phyloP scores from a whole-genome alignment of 1,140 invertebrate species.

The Lepidurus packardi region DNA sequence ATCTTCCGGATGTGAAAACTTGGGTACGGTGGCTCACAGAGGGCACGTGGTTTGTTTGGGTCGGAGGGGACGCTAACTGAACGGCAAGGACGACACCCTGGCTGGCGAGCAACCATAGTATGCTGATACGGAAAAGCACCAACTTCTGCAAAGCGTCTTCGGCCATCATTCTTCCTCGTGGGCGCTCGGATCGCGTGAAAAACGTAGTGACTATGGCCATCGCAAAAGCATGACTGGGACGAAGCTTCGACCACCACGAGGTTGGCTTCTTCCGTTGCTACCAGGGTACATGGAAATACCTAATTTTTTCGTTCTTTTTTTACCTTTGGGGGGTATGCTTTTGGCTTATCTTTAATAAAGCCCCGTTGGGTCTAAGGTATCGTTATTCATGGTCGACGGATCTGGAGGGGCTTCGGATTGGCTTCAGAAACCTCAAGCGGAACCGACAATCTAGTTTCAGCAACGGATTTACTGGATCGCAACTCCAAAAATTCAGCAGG shows the following conservation, averaged over 20 bases:
- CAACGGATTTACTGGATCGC: background rate
- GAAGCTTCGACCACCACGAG: background rate
- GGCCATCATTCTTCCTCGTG: background rate
- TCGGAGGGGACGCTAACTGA: background rate
- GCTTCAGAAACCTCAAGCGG: too few species aligned
- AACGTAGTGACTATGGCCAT: constrained; percentile 17
- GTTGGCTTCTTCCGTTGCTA: background rate
- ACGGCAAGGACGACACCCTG: background rate
- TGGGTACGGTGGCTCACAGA: background rate
- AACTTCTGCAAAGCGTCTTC: background rate
- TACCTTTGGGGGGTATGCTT: background rate
- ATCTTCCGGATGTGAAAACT: background rate
- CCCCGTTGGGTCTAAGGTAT: constrained; percentile 32
- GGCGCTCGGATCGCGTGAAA: background rate
- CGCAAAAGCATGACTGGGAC: constrained; percentile 13
- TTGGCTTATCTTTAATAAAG: constrained; percentile 27
- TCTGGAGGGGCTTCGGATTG: background rate
- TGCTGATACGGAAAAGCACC: background rate
- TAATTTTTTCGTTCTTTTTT: constrained; percentile 16
- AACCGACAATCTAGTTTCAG: too few species aligned
- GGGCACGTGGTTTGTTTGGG: background rate
- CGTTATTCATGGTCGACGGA: constrained; percentile 22
- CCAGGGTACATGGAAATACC: constrained; percentile 8
- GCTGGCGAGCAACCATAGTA: background rate
- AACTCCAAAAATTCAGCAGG: background rate